phyloP scores from a whole-genome alignment of 2,113 vertebrate genomes.

The Myrmecophaga tridactyla region DNA sequence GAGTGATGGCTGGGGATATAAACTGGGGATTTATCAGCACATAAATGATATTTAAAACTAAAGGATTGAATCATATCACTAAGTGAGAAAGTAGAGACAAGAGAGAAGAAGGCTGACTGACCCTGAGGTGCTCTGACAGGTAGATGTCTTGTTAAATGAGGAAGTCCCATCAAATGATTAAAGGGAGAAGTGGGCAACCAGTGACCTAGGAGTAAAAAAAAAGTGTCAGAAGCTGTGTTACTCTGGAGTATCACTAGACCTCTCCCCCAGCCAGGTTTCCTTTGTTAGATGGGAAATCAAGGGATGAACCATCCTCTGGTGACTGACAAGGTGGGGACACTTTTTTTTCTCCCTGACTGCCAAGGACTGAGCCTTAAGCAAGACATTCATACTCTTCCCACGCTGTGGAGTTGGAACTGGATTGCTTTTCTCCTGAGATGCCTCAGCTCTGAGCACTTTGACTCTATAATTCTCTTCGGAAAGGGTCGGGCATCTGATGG shows the following conservation, averaged over 20 bases:
- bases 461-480: not conserved
- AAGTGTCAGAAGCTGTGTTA: not conserved
- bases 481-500: not conserved
- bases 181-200: not conserved
- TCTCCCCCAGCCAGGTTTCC: not conserved
- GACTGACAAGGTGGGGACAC: not conserved
- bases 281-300: not conserved
- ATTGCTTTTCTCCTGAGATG: not conserved
- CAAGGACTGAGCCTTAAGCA: not conserved
- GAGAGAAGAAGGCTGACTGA: not conserved
- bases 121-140: not conserved
- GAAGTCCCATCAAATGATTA: not conserved
- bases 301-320: not conserved
- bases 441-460: not conserved
- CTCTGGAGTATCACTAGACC: not conserved
- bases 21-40: not conserved
- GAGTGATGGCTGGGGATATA: not conserved
- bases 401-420: not conserved
- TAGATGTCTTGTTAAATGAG: not conserved
- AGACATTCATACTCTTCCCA: not conserved
- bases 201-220: not conserved
- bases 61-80: not conserved
- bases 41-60: not conserved
- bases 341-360: not conserved
- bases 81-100: not conserved